Evolutionary conservation across 2,888 invertebrate species (phyloP).

Genomic region (Sympetrum striolatum): DNA sequence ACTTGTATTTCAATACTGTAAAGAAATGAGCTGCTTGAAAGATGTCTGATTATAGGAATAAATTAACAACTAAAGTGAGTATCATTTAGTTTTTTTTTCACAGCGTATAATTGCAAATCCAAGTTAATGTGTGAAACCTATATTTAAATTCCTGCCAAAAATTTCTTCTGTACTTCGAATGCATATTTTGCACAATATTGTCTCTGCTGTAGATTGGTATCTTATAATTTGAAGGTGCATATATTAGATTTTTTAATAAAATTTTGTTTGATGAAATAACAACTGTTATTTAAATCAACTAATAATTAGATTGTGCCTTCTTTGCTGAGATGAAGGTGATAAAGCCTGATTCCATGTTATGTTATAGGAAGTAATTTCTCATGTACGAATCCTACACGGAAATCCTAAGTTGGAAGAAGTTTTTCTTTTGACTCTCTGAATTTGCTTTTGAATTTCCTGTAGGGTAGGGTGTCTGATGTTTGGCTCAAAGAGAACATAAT

Average conservation of each 20-base stretch:
- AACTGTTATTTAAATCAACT: neutral
- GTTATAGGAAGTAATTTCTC: too few relatives aligned
- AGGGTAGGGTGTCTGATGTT: too few relatives aligned
- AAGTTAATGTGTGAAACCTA: neutral
- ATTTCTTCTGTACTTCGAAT: neutral
- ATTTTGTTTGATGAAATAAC: constrained; percentile 20
- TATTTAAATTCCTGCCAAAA: neutral
- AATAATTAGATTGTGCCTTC: neutral
- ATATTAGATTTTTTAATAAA: constrained; percentile 33
- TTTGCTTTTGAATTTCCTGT: too few relatives aligned
- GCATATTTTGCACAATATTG: constrained; percentile 10
- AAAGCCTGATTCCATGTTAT: too few relatives aligned
- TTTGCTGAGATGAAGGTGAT: too few relatives aligned
- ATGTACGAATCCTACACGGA: too few relatives aligned
- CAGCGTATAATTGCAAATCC: constrained; percentile 1
- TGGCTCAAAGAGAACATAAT: too few relatives aligned
- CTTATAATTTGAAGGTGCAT: constrained; percentile 10
- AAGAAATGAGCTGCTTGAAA: constrained; percentile 46
- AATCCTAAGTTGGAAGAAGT: too few relatives aligned
- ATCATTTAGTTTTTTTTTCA: constrained; percentile 18
- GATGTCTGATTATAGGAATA: constrained; percentile 41
- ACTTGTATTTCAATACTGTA: constrained; percentile 49
- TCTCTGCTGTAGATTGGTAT: constrained; percentile 9
- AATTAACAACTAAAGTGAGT: constrained; percentile 40
- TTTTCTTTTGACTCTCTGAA: too few relatives aligned